Conservation (phyloP, 2,888 invertebrate species). For the Chrysolina americana region DNA sequence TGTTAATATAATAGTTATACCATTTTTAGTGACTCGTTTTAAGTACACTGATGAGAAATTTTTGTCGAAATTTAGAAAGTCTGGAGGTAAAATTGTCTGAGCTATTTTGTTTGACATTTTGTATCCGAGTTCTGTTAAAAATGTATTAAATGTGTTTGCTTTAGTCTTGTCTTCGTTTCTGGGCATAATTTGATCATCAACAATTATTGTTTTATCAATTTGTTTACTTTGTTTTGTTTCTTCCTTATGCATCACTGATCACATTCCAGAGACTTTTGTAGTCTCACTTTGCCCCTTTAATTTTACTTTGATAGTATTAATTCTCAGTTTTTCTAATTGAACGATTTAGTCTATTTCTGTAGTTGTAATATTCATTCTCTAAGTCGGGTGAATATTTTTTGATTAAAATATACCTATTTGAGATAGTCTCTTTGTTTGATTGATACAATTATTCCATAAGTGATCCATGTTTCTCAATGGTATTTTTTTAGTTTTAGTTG, state of each 20-base stretch:
- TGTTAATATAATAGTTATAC: neutral
- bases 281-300: neutral
- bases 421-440: constrained; percentile 18
- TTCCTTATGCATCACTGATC: neutral
- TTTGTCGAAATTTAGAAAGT: neutral
- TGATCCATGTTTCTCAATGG: constrained; percentile 10
- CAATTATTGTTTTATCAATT: no score
- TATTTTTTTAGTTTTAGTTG: neutral
- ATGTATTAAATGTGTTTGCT: no score
- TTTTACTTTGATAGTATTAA: no score
- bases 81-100: no score
- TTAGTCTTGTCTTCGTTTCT: no score
- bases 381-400: constrained; percentile 4
- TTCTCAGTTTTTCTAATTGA: no score
- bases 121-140: no score
- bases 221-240: neutral
- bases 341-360: constrained; percentile 22
- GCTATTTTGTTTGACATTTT: no score
- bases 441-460: constrained; percentile 7
- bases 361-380: constrained; percentile 10
- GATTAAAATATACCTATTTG: neutral
- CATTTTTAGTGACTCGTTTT: neutral
- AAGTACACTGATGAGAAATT: neutral
- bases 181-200: no score
- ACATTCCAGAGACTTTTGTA: neutral